Evolutionary conservation across 2,888 invertebrate genomes (phyloP), one percentile per base, ranked within the genome.

Genomic region (Andrena dorsata): DNA sequence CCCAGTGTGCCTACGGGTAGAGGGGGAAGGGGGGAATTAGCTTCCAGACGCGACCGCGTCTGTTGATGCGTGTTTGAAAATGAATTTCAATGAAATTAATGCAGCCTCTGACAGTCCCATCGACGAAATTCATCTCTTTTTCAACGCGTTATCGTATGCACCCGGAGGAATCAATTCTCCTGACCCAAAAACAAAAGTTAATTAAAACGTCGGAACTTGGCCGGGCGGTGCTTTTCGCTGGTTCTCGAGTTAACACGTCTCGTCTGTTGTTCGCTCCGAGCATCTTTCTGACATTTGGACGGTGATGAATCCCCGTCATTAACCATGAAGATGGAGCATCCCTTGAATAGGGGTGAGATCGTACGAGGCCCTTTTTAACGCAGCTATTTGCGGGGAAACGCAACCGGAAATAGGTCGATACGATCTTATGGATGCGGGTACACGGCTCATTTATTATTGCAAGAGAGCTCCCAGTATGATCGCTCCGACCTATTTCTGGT

Each of bases 361-460:
- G 16, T n/a, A 10, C 10, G n/a, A 26, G 58, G 30, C 47, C 28
- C 35, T 35, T 70, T 76, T 61, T 13, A 68, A 49, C 53, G 47
- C 23, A 56, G 26, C 47, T n/a, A 32, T 79, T 66, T 35, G 47
- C n/a, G 47, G 65, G 60, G 8, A 61, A 72, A 72, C 61, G 63
- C 30, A 66, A 68, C n/a, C 49, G 66, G 56, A 80, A 80, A 72
- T 79, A 61, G 80, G 66, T 80, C 80, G 80, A 79, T 72, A 56
- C 72, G 72, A 80, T 79, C 80, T 79, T 66, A 51, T 63, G 66
- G 72, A 79, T 61, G 65, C 58, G 49, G 47, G 65, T 70, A 30
- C 66, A 23, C 26, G 63, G 61, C 10, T 16, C 80, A 72, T 68
- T 80, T 79, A 72, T 79, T 72, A 80, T 72, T 72, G 80, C 72